A percentile compares a stretch with the other conserved stretches of the same genome.
phyloP scores from a whole-genome alignment of 2,888 invertebrate genomes.

The Thelaira solivaga region DNA sequence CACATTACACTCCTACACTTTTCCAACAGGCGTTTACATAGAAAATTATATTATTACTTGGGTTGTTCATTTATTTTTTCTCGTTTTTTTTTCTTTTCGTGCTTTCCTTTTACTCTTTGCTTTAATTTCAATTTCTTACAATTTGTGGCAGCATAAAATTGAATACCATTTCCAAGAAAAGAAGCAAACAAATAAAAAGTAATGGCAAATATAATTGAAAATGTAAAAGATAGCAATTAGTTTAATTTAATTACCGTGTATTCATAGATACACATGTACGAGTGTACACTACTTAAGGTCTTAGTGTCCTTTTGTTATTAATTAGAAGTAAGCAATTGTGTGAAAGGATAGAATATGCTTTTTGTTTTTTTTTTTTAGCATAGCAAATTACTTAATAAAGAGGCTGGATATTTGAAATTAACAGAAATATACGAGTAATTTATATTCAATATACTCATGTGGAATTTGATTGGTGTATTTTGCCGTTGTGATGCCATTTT shows the following conservation, averaged over 20 bases:
- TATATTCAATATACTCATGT: no score
- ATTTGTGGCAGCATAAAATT: background rate
- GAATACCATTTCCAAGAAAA: constrained; percentile 36
- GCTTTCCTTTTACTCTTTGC: background rate
- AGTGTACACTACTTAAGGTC: no score
- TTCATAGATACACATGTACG: background rate
- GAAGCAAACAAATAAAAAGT: constrained; percentile 18
- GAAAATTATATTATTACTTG: background rate
- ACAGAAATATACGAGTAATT: no score
- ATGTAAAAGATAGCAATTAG: constrained; percentile 54
- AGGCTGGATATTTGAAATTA: no score
- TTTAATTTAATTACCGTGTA: constrained; percentile 44
- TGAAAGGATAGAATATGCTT: no score
- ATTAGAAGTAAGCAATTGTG: no score
- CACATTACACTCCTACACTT: constrained; percentile 14
- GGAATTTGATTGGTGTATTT: no score
- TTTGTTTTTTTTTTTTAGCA: no score
- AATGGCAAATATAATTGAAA: constrained; percentile 44
- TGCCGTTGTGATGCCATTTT: no score
- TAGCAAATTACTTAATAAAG: no score
- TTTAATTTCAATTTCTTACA: constrained; percentile 25
- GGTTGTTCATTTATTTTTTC: background rate
- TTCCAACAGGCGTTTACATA: constrained; percentile 20
- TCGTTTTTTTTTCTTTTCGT: background rate
- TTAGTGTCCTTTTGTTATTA: no score